Percentiles rank a stretch among this genome's conserved stretches.
These are phyloP conservation scores for Malurus leucopterus DNA, from an alignment of 2,797 vertebrate genomes.

Conservation along the genomic window DNA sequence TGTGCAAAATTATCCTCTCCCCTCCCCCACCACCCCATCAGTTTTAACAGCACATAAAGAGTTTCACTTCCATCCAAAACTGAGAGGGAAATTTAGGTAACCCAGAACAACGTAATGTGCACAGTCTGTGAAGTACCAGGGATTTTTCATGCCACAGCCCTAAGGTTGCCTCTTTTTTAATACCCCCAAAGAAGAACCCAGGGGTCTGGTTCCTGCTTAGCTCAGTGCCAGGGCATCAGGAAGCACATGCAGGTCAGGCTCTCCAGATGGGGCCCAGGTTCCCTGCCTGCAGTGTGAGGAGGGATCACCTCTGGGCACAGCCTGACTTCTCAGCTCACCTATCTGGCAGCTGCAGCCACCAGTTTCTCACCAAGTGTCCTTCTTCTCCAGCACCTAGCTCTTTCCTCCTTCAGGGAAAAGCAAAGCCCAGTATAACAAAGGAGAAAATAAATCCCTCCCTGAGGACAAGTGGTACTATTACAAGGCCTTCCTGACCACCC, in stretches of 20 bases:
- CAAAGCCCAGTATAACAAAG: background rate
- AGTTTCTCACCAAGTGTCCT: background rate
- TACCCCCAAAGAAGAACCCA: background rate
- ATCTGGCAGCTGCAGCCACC: background rate
- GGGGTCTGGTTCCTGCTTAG: background rate
- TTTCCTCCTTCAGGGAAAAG: background rate
- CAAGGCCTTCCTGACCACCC: background rate
- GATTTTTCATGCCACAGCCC: background rate
- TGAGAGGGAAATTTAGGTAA: constrained; percentile 4
- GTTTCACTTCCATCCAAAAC: constrained; percentile 40
- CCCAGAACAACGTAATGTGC: background rate
- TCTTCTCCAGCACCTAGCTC: background rate
- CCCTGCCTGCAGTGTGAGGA: background rate
- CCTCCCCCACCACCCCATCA: background rate
- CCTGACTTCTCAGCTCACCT: fast-evolving
- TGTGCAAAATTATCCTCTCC: background rate
- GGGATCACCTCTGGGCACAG: background rate
- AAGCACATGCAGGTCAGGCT: fast-evolving
- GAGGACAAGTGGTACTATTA: background rate
- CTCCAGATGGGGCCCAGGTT: background rate
- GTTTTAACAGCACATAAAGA: background rate
- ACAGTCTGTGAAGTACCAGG: constrained; percentile 4
- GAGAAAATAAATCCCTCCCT: background rate
- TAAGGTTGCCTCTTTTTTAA: background rate
- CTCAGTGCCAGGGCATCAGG: fast-evolving